Evolutionary conservation across 53 echinoderm and acorn worm species (phyloP).

Genomic region (Paracentrotus lividus): DNA sequence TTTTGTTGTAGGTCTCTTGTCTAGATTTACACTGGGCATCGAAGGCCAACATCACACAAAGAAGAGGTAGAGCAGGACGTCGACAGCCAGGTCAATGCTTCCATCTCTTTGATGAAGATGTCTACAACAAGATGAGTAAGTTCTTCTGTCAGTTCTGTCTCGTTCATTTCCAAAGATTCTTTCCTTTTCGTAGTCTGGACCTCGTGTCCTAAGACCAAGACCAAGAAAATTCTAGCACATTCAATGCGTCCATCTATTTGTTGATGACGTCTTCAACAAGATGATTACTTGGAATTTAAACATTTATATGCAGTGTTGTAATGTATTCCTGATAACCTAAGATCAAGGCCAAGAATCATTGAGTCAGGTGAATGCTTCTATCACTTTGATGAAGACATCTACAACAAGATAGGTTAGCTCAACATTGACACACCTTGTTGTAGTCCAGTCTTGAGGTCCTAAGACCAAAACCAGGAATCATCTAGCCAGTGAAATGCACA

Average conservation of each 20-base stretch:
- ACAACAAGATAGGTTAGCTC: constrained; percentile 80
- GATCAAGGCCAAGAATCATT: too few relatives aligned
- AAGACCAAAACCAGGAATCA: too few relatives aligned
- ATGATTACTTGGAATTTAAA: too few relatives aligned
- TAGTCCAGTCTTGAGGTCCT: not conserved
- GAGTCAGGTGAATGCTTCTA: constrained; percentile 96
- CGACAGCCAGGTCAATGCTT: constrained; percentile 94
- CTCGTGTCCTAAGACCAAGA: not conserved
- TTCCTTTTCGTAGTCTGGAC: too few relatives aligned
- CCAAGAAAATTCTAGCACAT: too few relatives aligned
- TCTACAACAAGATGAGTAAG: constrained; percentile 85
- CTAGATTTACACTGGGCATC: constrained; percentile 95
- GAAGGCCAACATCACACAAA: constrained; percentile 83
- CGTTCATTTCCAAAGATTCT: too few relatives aligned
- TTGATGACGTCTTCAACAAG: too few relatives aligned
- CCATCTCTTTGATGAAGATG: constrained; percentile 85
- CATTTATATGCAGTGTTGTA: too few relatives aligned
- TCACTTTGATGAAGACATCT: constrained; percentile 84
- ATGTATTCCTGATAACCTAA: too few relatives aligned
- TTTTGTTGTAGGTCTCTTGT: constrained; percentile 83
- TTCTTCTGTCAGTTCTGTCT: not conserved
- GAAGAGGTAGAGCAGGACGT: constrained; percentile 92
- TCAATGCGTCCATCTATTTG: too few relatives aligned
- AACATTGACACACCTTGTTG: not conserved
- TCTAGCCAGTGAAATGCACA: too few relatives aligned